Base-by-base conservation (phyloP, 2,888 invertebrate species). In the Labia minor region DNA sequence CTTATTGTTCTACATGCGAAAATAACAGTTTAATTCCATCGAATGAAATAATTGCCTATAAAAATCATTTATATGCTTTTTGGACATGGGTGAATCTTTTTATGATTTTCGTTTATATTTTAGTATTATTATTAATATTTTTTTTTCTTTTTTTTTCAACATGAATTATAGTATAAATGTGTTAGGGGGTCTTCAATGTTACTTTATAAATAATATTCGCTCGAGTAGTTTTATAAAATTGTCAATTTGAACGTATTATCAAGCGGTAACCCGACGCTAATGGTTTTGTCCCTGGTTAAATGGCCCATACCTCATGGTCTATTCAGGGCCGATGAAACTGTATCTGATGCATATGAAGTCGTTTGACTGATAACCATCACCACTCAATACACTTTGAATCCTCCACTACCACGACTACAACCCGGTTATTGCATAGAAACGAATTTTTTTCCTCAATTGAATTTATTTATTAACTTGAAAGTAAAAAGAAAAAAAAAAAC, bases 1-100 rank as follows among this genome's bases (percentile, higher is more conserved):
- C 49, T 49, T 49, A 49, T 49, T 49, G 49, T 49, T 49, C 49
- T 49, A 49, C 49, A 49, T n/a, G 49, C 49, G 49, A 49, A 49
- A 49, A 49, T 49, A 49, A 49, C 49, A 14, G 14, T 49, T 49
- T 49, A 49, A 49, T 49, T 14, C 49, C 49, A 8, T 49, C n/a
- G 49, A 49, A 49, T 49, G 16, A 49, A 49, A 49, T 49, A 49
- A 49, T 49, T 49, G 49, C 49, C 49, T 49, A 49, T 49, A 49
- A 49, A 49, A 49, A 49, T 49, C 49, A 14, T 49, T n/a, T 49
- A 49, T 49, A n/a, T 16, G 49, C 49, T 10, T 49, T 49, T 49
- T 49, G 49, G n/a, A 49, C 49, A 49, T n/a, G 49, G 49, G 16
- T 49, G 49, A 49, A 49, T n/a, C 49, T 16, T 49, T 49, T 49